Evolutionary conservation across 1,140 invertebrate species (phyloP).

Genomic region (Manduca sexta): DNA sequence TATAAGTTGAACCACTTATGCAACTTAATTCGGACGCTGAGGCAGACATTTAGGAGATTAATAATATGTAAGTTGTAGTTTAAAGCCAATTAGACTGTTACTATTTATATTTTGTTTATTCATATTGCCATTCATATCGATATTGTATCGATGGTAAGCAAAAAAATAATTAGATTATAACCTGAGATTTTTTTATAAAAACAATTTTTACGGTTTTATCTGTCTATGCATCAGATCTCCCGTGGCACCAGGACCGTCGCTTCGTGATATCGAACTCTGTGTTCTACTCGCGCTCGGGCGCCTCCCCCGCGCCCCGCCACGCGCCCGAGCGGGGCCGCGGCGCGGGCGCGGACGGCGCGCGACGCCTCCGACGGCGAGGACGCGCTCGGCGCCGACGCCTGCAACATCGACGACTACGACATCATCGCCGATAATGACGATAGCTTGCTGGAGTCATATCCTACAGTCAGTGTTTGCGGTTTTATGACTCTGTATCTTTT

Average conservation of each 20-base stretch:
- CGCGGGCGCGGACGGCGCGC: not conserved
- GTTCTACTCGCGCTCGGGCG: constrained; percentile 30
- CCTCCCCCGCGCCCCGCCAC: not conserved
- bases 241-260: constrained; percentile 52
- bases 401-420: constrained; percentile 57
- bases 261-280: constrained; percentile 43
- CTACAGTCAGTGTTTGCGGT: constrained; percentile 19
- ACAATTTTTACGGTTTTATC: too few species aligned
- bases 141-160: too few species aligned
- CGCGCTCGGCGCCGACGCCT: constrained; percentile 40
- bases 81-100: too few species aligned
- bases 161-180: too few species aligned
- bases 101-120: too few species aligned
- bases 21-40: too few species aligned
- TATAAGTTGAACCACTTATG: too few species aligned
- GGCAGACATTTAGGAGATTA: too few species aligned
- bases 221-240: constrained; percentile 42
- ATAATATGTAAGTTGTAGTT: too few species aligned
- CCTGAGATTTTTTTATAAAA: too few species aligned
- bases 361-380: constrained; percentile 43
- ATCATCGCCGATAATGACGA: constrained; percentile 42
- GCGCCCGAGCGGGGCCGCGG: not conserved
- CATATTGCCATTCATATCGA: too few species aligned
- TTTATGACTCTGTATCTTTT: too few species aligned
- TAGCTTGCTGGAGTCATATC: constrained; percentile 24